Conservation (phyloP, 1,140 invertebrate genomes). For the Dufourea novaeangliae region DNA sequence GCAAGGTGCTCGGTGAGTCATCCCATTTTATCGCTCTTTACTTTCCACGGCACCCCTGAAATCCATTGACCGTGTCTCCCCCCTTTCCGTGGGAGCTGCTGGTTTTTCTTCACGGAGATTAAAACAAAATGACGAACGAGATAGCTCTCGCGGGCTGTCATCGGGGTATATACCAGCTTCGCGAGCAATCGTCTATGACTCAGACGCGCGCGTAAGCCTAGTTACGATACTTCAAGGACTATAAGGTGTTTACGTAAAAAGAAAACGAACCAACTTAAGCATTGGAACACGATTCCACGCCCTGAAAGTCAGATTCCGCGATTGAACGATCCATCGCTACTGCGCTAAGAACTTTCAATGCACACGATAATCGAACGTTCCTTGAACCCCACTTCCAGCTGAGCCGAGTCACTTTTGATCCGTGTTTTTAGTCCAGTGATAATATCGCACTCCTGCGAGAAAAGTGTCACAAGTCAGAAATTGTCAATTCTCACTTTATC, state of each 20-base stretch:
- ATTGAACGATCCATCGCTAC: too few relatives aligned
- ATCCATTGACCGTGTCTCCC: not conserved
- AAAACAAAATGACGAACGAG: not conserved
- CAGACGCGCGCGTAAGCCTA: not conserved
- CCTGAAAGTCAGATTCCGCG: too few relatives aligned
- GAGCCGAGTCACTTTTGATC: too few relatives aligned
- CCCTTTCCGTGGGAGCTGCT: not conserved
- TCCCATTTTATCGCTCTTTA: slow-evolving; percentile 56
- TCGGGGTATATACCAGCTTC: too few relatives aligned
- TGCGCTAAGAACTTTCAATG: too few relatives aligned
- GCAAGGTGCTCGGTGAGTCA: slow-evolving; percentile 86
- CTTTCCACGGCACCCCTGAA: not conserved
- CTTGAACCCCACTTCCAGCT: too few relatives aligned
- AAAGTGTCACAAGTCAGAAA: too few relatives aligned
- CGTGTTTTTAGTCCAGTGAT: too few relatives aligned
- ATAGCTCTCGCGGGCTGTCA: not conserved
- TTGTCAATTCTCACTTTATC: too few relatives aligned
- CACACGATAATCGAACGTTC: too few relatives aligned
- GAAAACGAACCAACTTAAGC: too few relatives aligned
- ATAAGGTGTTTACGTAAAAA: not conserved
- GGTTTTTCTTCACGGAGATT: slow-evolving; percentile 23
- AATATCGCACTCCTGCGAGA: too few relatives aligned
- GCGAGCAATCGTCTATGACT: slow-evolving; percentile 8
- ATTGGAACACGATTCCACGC: not conserved
- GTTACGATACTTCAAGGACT: not conserved